Evolutionary conservation across 1,140 invertebrate genomes (phyloP), one percentile per base, ranked within the genome.

Genomic region (Pachypeltis micranthus): DNA sequence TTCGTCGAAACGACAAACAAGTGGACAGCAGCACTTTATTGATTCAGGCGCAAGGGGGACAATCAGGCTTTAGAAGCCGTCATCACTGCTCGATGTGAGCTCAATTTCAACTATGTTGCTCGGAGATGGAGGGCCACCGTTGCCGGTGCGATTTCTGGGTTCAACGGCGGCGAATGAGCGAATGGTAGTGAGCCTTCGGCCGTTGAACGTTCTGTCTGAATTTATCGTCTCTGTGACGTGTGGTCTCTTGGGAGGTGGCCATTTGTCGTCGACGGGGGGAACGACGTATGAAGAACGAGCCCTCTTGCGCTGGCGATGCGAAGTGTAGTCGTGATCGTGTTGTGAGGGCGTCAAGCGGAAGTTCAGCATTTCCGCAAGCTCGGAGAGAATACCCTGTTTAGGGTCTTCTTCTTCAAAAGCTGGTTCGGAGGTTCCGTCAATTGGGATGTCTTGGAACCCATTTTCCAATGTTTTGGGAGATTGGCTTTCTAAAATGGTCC

Each of bases 311-410:
- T 26, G 59, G 2, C 31, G 57, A 7, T 69, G 59, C 2, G 68
- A 64, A 16, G 68, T 62, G 67, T 78, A 78, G 65, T 78, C 76
- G 65, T 78, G 76, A 67, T 78, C 76, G 56, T 75, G 56, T 44
- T 16, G 75, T 62, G 12, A 74, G 70, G 7, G 72, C 68, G 62
- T 75, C 70, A 39, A 74, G 70, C 57, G 76, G 62, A 31, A 77
- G 44, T 77, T 74, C 29, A 73, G 67, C n/a, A 72, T 74, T 59
- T 77, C 75, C 25, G 76, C 73, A 27, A 77, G 68, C 27, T 77
- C 75, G 47, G 74, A 71, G 27, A 75, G 71, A 64, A 75, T 69
- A n/a, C 72, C 54, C 59, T 73, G 26, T 12, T 59, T 60, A 31
- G 44, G 28, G 3, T 28, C 61, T 59, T 58, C 54, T 21, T 29